Base-by-base conservation (phyloP, 2,113 vertebrate genomes). In the Rallus limicola region DNA sequence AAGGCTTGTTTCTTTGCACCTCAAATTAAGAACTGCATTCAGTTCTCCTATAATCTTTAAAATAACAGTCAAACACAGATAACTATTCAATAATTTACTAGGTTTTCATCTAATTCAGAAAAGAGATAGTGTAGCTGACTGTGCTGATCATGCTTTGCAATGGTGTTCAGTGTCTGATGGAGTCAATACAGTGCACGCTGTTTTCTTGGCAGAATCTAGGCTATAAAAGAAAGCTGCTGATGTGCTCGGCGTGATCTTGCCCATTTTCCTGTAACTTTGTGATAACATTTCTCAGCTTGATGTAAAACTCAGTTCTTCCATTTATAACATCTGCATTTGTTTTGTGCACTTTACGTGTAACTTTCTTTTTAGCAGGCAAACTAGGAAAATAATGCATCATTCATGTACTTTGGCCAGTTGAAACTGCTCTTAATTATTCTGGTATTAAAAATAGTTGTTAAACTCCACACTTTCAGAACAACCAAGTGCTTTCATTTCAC, bases 401-500 rank as follows among this genome's bases (percentile, higher is more conserved):
- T 87, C 34, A 59, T 65, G 11, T 60, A 34, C 18, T 78, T 90
- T 26, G 17, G 60, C 23, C 5, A 62, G 14, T 65, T 75, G 18
- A 59, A 86, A 82, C 52, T 70, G 3, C 4, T 79, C 93, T 87
- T 90, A 56, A 34, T 60, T 82, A 90, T 65, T 42, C 38, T 82
- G 9, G 11, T 75, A 29, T 50, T 80, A 44, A 75, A 90, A 83
- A 42, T 55, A 79, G 16, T 79, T 50, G 26, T 77, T 92, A 65
- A 82, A 44, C 13, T 38, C 44, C 53, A 9, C 24, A 53, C 18
- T 77, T 65, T 34, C 42, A 71, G 65, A 86, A 69, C 26, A 64
- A 50, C 34, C 19, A 58, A 71, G 13, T 77, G 26, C 40, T 93
- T 96, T 96, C 82, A 82, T 97, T 95, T 95, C 38, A 33, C 16